Percentiles rank a stretch among this genome's conserved stretches.
Conservation (phyloP, 2,113 vertebrate species). For the Anseranas semipalmata region DNA sequence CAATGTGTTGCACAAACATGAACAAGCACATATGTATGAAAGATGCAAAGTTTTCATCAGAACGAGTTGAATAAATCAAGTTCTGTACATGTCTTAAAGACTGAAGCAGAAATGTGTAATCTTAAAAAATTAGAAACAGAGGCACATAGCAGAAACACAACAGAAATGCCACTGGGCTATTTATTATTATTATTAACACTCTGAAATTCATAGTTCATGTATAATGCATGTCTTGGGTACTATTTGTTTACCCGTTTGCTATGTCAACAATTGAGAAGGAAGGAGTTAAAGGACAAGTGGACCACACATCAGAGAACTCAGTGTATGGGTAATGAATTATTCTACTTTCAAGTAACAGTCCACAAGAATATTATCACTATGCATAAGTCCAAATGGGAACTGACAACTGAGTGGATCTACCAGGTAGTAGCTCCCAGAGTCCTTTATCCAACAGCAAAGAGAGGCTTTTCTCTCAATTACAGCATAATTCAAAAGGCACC, state of each 20-base stretch:
- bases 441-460: not conserved
- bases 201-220: not conserved
- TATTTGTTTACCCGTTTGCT: not conserved
- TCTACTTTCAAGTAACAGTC: not conserved
- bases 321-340: not conserved
- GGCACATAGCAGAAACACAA: not conserved
- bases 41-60: not conserved
- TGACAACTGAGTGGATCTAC: not conserved
- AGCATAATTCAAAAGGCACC: not conserved
- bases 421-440: not conserved
- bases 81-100: rapidly evolving
- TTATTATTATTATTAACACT: not conserved
- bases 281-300: not conserved
- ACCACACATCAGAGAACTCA: not conserved
- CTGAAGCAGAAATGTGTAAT: not conserved
- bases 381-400: not conserved
- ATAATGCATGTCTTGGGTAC: not conserved
- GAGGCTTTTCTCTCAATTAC: not conserved
- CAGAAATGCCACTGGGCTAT: not conserved
- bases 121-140: not conserved
- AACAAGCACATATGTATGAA: not conserved
- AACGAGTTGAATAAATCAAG: not conserved
- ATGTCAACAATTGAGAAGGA: not conserved
- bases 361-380: not conserved
- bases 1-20: not conserved